phyloP scores from a whole-genome alignment of 2,797 vertebrate species.

The Cyclura pinguis region DNA sequence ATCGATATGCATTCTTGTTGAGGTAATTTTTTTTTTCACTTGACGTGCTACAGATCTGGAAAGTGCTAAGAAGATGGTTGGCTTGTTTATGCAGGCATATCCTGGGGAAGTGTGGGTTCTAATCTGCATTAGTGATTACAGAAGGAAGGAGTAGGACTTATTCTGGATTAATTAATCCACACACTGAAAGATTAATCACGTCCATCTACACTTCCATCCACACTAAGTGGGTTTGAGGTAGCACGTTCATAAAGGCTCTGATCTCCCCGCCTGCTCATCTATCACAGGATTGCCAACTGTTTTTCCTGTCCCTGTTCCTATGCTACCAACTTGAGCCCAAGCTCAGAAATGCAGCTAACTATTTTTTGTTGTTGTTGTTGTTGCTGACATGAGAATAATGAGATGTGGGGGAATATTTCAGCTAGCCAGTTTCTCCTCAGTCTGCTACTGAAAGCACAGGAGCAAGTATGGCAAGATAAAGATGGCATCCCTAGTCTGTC shows the following conservation, averaged over 20 bases:
- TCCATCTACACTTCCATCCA: not conserved
- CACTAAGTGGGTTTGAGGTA: not conserved
- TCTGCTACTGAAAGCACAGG: not conserved
- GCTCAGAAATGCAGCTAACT: not conserved
- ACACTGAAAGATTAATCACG: not conserved
- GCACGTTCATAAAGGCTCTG: too few relatives aligned
- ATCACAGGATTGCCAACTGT: not conserved
- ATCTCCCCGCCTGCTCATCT: too few relatives aligned
- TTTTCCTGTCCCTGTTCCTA: too few relatives aligned
- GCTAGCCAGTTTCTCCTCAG: not conserved
- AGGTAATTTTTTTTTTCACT: not conserved
- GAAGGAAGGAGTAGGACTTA: not conserved
- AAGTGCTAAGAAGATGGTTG: not conserved
- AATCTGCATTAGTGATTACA: not conserved
- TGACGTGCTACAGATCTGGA: not conserved
- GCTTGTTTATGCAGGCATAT: not conserved
- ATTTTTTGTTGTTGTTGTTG: not conserved
- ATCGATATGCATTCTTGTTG: not conserved
- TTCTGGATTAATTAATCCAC: constrained; percentile 6
- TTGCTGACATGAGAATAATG: not conserved
- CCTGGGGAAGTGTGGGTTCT: not conserved
- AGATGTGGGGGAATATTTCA: not conserved
- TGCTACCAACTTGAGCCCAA: not conserved
- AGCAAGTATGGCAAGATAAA: not conserved
- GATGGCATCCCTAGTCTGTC: too few relatives aligned